Percentiles rank a stretch among this genome's conserved stretches.
Evolutionary conservation across 2,888 invertebrate species (phyloP).

Genomic region (Uropetala carovei): DNA sequence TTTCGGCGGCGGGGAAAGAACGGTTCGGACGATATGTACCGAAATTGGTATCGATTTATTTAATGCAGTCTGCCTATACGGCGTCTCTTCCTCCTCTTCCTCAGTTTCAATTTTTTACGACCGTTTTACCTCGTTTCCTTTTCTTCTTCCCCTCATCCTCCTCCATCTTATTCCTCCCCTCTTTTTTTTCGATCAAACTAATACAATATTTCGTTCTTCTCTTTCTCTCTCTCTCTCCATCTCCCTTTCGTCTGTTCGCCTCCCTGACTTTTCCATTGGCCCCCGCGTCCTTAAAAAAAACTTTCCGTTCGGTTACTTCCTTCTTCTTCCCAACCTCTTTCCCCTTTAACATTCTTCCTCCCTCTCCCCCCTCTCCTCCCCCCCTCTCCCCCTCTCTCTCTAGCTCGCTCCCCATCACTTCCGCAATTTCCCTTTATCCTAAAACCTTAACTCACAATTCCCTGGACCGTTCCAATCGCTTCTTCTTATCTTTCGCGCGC

Average conservation of each 20-base stretch:
- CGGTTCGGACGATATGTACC: not conserved
- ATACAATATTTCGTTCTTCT: slow-evolving; percentile 24
- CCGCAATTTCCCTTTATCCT: not conserved
- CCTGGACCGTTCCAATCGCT: not conserved
- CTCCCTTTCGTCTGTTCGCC: not conserved
- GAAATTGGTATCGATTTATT: slow-evolving; percentile 12
- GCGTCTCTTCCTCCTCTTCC: not conserved
- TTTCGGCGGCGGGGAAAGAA: not conserved
- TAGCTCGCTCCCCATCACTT: slow-evolving; percentile 13
- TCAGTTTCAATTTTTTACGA: slow-evolving; percentile 1
- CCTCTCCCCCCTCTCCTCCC: not conserved
- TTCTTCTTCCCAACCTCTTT: too few species aligned
- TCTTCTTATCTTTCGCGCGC: too few species aligned
- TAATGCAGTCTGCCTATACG: not conserved
- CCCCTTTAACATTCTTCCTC: too few species aligned
- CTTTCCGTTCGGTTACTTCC: too few species aligned
- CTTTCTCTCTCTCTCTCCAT: slow-evolving; percentile 37
- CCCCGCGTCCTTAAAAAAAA: too few species aligned
- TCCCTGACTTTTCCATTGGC: too few species aligned
- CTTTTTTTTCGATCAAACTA: slow-evolving; percentile 8
- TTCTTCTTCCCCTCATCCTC: not conserved
- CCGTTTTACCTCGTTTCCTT: not conserved
- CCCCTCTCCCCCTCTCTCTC: too few species aligned
- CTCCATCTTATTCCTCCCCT: not conserved
- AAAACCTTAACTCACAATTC: not conserved